Percentiles rank a stretch among this genome's conserved stretches.
phyloP scores from a whole-genome alignment of 2,797 vertebrate species.

The Sphenopsis melanotis region DNA sequence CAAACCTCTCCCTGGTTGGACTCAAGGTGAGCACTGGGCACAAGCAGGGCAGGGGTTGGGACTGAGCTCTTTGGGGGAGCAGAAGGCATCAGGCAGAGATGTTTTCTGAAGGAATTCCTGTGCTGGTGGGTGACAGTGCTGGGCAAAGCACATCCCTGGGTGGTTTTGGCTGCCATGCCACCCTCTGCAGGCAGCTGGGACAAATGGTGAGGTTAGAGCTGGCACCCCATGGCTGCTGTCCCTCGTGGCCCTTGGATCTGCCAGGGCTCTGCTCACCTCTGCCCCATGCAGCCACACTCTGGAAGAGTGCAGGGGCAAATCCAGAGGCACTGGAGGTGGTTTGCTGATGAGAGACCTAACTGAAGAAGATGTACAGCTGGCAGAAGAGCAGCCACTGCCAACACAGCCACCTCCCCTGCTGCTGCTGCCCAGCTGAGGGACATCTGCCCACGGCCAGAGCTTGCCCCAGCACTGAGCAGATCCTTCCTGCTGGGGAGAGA shows the following conservation, averaged over 20 bases:
- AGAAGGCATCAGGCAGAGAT: neutral
- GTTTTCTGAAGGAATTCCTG: neutral
- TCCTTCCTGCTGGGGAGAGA: neutral
- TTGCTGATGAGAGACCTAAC: neutral
- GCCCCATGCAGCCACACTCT: neutral
- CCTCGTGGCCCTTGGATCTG: neutral
- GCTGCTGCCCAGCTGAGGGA: neutral
- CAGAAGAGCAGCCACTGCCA: neutral
- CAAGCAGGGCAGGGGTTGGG: neutral
- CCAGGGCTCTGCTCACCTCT: fast-evolving
- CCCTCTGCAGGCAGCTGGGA: neutral
- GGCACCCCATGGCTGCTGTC: neutral
- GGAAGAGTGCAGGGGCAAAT: fast-evolving
- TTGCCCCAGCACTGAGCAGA: fast-evolving
- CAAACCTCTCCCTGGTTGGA: neutral
- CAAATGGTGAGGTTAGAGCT: neutral
- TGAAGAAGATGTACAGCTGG: neutral
- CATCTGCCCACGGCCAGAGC: neutral
- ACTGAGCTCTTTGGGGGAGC: neutral
- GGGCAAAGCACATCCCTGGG: neutral
- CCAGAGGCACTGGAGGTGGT: neutral
- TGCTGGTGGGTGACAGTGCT: neutral
- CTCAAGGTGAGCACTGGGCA: neutral
- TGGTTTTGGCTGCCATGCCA: neutral
- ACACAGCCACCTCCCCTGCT: neutral